Conservation (phyloP, 2,888 invertebrate species). For the Galeopsomyia nigrocyanea region DNA sequence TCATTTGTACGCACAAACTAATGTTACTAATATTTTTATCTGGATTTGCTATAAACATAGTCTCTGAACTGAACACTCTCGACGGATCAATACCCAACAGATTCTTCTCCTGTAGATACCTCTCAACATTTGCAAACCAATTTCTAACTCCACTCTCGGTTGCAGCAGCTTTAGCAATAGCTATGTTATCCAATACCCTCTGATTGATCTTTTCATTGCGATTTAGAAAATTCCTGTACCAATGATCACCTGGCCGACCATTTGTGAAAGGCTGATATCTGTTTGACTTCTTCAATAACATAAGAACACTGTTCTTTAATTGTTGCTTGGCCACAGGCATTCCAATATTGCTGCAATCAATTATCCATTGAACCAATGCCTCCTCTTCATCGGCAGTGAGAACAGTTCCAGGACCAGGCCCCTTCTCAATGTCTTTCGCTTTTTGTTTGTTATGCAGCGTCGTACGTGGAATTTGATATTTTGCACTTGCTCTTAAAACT, state of each 20-base stretch:
- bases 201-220: background rate
- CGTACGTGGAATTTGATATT: conserved; percentile 44
- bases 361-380: conserved; percentile 47
- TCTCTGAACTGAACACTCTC: conserved; percentile 24
- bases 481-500: conserved; percentile 34
- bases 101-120: conserved; percentile 9
- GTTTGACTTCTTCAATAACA: conserved; percentile 46
- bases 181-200: conserved; percentile 1
- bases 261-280: conserved; percentile 40
- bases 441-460: conserved; percentile 43
- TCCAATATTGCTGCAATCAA: conserved; percentile 47
- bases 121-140: conserved; percentile 10
- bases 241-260: conserved; percentile 27
- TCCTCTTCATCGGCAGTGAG: conserved; percentile 37
- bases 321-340: conserved; percentile 50
- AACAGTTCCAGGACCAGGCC: conserved; percentile 45
- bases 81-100: conserved; percentile 11
- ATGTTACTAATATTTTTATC: background rate
- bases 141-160: background rate
- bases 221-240: conserved; percentile 20
- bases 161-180: background rate
- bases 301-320: conserved; percentile 48
- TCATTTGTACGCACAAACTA: conserved; percentile 14
- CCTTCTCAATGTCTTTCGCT: conserved; percentile 37
- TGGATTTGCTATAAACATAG: background rate